Conservation (phyloP, 1,140 invertebrate species). For the Drosophila baimaii region DNA sequence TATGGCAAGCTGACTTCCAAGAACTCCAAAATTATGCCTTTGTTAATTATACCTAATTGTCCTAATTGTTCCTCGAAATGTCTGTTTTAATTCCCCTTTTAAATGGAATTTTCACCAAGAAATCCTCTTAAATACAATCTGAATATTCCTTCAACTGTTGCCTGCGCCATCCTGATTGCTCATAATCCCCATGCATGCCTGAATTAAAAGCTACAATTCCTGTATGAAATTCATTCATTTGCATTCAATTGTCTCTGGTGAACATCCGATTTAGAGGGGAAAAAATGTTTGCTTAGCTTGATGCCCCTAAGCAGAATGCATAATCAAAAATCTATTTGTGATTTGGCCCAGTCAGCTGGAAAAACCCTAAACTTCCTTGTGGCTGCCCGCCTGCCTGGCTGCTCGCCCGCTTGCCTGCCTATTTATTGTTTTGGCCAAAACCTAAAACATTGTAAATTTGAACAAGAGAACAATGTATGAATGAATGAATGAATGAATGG, state of each 20-base stretch:
- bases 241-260: slow-evolving; percentile 31
- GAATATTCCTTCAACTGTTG: too few species aligned
- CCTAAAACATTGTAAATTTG: slow-evolving; percentile 9
- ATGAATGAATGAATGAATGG: not conserved
- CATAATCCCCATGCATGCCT: not conserved
- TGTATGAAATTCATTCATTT: slow-evolving; percentile 16
- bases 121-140: too few species aligned
- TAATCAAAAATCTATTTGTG: slow-evolving; percentile 28
- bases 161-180: too few species aligned
- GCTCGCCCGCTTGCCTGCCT: slow-evolving; percentile 1
- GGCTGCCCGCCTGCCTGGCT: not conserved
- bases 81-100: not conserved
- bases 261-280: slow-evolving; percentile 1
- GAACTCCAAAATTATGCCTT: not conserved
- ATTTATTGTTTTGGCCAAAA: slow-evolving; percentile 22
- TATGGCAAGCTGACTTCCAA: not conserved
- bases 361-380: slow-evolving; percentile 15
- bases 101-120: not conserved
- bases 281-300: slow-evolving; percentile 15
- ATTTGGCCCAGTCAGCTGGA: slow-evolving; percentile 27
- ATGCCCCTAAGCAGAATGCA: slow-evolving; percentile 23
- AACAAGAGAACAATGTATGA: slow-evolving; percentile 10
- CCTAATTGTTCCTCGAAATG: too few species aligned
- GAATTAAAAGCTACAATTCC: slow-evolving; percentile 7
- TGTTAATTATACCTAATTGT: not conserved